Evolutionary conservation across 1,140 invertebrate species (phyloP), one percentile per base, ranked within the genome.

Genomic region (Probaryconus sp.): DNA sequence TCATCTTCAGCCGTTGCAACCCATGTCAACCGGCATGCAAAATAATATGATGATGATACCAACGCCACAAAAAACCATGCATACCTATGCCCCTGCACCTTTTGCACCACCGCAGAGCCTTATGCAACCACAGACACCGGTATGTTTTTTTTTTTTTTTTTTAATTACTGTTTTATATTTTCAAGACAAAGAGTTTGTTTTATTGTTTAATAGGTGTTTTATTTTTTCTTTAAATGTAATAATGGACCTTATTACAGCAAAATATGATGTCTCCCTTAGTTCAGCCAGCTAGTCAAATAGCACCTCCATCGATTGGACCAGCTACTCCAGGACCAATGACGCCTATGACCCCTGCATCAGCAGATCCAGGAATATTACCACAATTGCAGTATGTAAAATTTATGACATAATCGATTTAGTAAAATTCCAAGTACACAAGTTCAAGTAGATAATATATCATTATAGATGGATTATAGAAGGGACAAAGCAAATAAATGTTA

Each of bases 311-410:
- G 11, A 93, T 91, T 81, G 92, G 93, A 13, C 94, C 95, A 5
- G 92, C 92, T 1, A 94, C 93, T 13, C 94, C 92, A 50, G 90
- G 89, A 2, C 93, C 97, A 1, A 94, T 97, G 91, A 98, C 96
- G 6, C 96, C 97, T 14, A 95, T 97, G 90, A 98, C 97, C 2
- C 97, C 97, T 63, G 94, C 95, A 71, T 97, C 96, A 7, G 94
- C 95, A 18, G 97, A 98, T 88, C 95, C 96, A 58, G 95, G 95
- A 42, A 97, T 98, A 78, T 90, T 97, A 38, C 97, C 97, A 43
- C 95, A 97, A 83, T 89, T 98, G 82, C 97, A 98, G 96, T 97
- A 90, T 53, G 20, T 50, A n/a, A 37, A 35, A 31, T 37, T 43
- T 47, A 14, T 3, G 21, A 24, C 21, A 24, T 24, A 24, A 24